Percentiles rank a stretch among this genome's conserved stretches.
These are phyloP conservation scores for Aegypius monachus DNA, from an alignment of 2,113 vertebrate genomes.

Conservation along the genomic window DNA sequence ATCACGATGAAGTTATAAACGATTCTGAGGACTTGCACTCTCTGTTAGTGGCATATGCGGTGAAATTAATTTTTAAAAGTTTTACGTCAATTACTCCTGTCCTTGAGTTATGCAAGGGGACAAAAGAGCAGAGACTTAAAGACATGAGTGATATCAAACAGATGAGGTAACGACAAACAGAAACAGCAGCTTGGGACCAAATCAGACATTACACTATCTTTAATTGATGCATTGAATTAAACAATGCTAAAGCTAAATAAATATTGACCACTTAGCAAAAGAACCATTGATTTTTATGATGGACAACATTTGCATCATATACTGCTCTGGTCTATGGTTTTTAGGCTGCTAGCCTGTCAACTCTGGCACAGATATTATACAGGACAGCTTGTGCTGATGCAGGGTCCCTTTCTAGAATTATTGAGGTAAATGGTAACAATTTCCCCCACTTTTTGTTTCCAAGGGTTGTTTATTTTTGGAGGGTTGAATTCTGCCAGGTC, in stretches of 20 bases:
- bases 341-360: slow-evolving; percentile 5
- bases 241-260: slow-evolving; percentile 89
- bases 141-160: slow-evolving; percentile 81
- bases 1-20: slow-evolving; percentile 98
- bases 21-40: slow-evolving; percentile 85
- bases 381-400: background rate
- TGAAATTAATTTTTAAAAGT: slow-evolving; percentile 97
- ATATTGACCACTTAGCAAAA: slow-evolving; percentile 97
- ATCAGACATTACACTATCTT: slow-evolving; percentile 92
- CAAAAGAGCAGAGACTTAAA: slow-evolving; percentile 76
- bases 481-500: background rate
- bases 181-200: slow-evolving; percentile 81
- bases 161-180: slow-evolving; percentile 92
- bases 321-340: slow-evolving; percentile 53
- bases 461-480: background rate
- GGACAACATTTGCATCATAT: slow-evolving; percentile 82
- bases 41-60: slow-evolving; percentile 84
- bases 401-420: background rate
- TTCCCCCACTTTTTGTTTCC: background rate
- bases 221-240: slow-evolving; percentile 97
- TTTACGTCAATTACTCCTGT: slow-evolving; percentile 92
- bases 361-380: background rate
- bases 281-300: slow-evolving; percentile 92
- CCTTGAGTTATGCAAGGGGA: slow-evolving; percentile 91
- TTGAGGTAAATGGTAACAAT: background rate